These are phyloP conservation scores for Brachylomia viminalis DNA, from an alignment of 2,888 invertebrate genomes.

Conservation along the genomic window DNA sequence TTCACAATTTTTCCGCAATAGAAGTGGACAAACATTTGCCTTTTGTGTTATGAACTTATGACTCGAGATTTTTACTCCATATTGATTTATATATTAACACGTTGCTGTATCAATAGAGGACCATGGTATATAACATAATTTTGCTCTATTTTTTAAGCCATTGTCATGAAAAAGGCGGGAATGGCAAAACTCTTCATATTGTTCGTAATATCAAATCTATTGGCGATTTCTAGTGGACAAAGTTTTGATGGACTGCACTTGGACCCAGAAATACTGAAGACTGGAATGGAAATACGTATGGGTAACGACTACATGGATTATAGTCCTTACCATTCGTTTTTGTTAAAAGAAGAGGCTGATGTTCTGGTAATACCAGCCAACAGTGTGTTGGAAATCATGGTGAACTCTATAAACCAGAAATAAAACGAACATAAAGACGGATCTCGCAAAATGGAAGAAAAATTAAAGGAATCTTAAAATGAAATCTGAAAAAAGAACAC, in stretches of 20 bases:
- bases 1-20: slow-evolving; percentile 36
- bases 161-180: slow-evolving; percentile 57
- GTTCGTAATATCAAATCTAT: slow-evolving; percentile 69
- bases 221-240: slow-evolving; percentile 66
- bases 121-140: slow-evolving; percentile 63
- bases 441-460: not conserved
- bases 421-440: not conserved
- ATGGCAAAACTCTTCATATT: slow-evolving; percentile 76
- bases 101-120: slow-evolving; percentile 35
- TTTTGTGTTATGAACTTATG: slow-evolving; percentile 39
- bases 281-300: slow-evolving; percentile 68
- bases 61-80: slow-evolving; percentile 40
- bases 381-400: slow-evolving; percentile 25
- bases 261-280: slow-evolving; percentile 80
- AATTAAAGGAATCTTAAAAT: not conserved
- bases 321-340: slow-evolving; percentile 71
- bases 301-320: slow-evolving; percentile 84
- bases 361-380: slow-evolving; percentile 45
- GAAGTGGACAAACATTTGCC: slow-evolving; percentile 53
- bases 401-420: not conserved
- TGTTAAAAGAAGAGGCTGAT: slow-evolving; percentile 54
- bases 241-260: slow-evolving; percentile 75
- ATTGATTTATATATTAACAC: slow-evolving; percentile 54
- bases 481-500: no score
- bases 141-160: slow-evolving; percentile 51